Evolutionary conservation across 2,113 vertebrate genomes (phyloP).

Genomic region (Gyps fulvus): DNA sequence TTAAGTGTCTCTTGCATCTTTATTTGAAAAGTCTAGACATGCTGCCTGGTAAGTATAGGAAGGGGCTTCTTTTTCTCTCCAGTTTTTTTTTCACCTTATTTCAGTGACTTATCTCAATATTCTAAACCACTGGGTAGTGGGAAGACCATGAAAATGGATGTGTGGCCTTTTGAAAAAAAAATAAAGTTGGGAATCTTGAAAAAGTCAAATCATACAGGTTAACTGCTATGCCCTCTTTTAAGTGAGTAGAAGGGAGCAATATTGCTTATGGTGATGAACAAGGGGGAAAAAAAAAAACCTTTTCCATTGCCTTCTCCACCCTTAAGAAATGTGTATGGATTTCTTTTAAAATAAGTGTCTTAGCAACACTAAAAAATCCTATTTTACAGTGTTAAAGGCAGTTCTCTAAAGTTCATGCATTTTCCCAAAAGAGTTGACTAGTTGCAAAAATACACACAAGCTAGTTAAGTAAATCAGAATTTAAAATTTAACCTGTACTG

Average conservation of each 20-base stretch:
- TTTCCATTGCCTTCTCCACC: background rate
- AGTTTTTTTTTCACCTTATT: background rate
- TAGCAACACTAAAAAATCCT: background rate
- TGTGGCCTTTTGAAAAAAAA: background rate
- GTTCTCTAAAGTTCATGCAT: background rate
- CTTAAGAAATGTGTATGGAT: background rate
- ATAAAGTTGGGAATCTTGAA: background rate
- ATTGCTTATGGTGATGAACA: background rate
- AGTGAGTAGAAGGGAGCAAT: background rate
- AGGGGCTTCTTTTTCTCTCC: background rate
- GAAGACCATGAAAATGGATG: background rate
- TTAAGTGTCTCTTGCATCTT: background rate
- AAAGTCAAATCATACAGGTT: background rate
- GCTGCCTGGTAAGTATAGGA: background rate
- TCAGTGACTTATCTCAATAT: background rate
- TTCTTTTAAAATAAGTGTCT: background rate
- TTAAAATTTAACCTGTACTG: background rate
- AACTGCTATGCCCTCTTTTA: background rate
- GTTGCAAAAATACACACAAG: background rate
- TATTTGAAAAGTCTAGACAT: background rate
- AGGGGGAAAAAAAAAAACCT: background rate
- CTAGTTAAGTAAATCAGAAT: background rate
- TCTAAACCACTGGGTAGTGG: background rate
- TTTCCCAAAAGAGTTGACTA: background rate
- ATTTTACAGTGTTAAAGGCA: background rate